Conservation (phyloP, 1,140 invertebrate species). For the Phenacoccus solenopsis region DNA sequence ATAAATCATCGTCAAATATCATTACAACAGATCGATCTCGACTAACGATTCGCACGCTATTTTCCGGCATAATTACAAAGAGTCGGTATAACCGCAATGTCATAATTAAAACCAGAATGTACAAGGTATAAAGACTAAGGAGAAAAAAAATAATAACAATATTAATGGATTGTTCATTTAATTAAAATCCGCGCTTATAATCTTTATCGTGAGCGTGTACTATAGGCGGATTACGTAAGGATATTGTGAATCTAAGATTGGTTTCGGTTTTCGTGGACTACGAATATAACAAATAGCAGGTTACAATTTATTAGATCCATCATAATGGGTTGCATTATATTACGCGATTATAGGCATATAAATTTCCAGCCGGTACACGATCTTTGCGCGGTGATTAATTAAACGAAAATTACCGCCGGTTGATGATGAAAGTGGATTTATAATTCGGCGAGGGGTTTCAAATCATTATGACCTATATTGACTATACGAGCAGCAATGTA, state of each 20-base stretch:
- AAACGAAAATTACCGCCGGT: not conserved
- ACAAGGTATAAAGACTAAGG: too few relatives aligned
- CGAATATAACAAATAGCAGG: slow-evolving; percentile 1
- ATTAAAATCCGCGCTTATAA: not conserved
- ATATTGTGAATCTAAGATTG: not conserved
- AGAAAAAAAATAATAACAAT: not conserved
- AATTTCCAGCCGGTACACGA: not conserved
- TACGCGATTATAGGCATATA: not conserved
- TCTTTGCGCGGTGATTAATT: not conserved
- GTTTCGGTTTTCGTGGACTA: not conserved
- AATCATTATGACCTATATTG: not conserved
- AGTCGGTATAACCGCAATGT: not conserved
- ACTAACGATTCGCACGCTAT: not conserved
- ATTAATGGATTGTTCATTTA: not conserved
- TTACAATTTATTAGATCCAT: slow-evolving; percentile 3
- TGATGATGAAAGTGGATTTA: not conserved
- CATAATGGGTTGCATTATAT: not conserved
- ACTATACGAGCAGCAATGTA: too few relatives aligned
- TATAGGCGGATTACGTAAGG: not conserved
- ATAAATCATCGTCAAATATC: not conserved
- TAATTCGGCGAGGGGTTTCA: not conserved
- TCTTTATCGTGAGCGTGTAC: not conserved
- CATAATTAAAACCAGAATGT: slow-evolving; percentile 4
- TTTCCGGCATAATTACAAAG: not conserved
- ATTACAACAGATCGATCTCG: not conserved